phyloP scores from a whole-genome alignment of 1,140 invertebrate genomes.

The Drosophila leontia region DNA sequence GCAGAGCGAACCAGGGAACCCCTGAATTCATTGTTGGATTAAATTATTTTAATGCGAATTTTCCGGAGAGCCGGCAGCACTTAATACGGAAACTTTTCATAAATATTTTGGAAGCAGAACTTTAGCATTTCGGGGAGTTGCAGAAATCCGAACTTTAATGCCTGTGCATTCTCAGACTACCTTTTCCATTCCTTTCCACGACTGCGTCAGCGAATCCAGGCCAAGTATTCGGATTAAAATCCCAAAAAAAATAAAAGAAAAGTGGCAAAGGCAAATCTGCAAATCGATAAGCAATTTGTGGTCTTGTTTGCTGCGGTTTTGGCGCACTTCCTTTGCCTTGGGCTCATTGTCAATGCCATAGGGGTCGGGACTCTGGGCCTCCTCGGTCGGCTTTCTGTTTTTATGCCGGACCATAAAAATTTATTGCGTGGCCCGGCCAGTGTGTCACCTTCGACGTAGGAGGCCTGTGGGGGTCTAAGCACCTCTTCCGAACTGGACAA shows the following conservation, averaged over 20 bases:
- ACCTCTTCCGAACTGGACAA: constrained; percentile 3
- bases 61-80: not conserved
- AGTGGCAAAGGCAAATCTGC: constrained; percentile 30
- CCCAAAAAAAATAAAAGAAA: not conserved
- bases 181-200: not conserved
- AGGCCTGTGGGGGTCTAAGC: not conserved
- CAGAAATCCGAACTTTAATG: not conserved
- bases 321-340: constrained; percentile 21
- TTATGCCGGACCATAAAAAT: constrained; percentile 34
- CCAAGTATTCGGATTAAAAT: constrained; percentile 9
- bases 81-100: not conserved
- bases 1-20: not conserved
- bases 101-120: not conserved
- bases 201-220: constrained; percentile 15
- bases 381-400: constrained; percentile 12
- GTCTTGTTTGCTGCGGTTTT: constrained; percentile 17
- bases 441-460: constrained; percentile 33
- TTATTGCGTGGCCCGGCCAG: constrained; percentile 23
- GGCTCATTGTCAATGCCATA: constrained; percentile 28
- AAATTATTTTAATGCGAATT: not conserved
- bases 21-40: not conserved
- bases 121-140: not conserved
- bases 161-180: not conserved
- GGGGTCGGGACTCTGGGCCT: constrained; percentile 7
- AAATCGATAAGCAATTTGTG: constrained; percentile 43